Evolutionary conservation across 2,888 invertebrate species (phyloP).

Genomic region (Amitus sp.): DNA sequence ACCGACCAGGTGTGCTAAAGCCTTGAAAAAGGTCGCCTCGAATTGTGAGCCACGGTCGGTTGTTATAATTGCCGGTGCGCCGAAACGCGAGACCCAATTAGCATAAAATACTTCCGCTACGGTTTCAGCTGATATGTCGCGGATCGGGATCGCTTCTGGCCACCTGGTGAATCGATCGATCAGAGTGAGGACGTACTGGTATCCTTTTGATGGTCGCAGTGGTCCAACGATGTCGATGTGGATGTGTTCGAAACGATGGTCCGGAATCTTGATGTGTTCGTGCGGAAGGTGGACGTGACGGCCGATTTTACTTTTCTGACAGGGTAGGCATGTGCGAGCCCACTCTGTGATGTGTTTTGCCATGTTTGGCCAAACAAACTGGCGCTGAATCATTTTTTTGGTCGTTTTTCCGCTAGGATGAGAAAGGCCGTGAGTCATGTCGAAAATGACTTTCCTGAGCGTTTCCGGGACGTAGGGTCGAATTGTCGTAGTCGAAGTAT

Average conservation of each 20-base stretch:
- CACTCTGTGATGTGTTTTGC: background rate
- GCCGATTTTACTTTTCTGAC: slow-evolving; percentile 28
- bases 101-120: slow-evolving; percentile 30
- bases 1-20: slow-evolving; percentile 20
- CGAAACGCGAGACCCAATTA: slow-evolving; percentile 37
- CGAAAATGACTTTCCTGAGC: slow-evolving; percentile 13
- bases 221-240: slow-evolving; percentile 54
- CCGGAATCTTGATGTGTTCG: slow-evolving; percentile 41
- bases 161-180: slow-evolving; percentile 48
- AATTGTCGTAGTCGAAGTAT: slow-evolving; percentile 12
- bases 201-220: slow-evolving; percentile 3
- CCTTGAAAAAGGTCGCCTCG: slow-evolving; percentile 42
- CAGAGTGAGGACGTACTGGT: slow-evolving; percentile 54
- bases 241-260: slow-evolving; percentile 49
- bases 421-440: background rate
- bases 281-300: slow-evolving; percentile 28
- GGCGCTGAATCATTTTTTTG: slow-evolving; percentile 44
- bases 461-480: slow-evolving; percentile 32
- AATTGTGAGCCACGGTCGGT: slow-evolving; percentile 48
- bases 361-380: slow-evolving; percentile 57
- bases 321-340: slow-evolving; percentile 8
- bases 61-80: slow-evolving; percentile 30
- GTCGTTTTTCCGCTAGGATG: slow-evolving; percentile 25
- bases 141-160: slow-evolving; percentile 36
- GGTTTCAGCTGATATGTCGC: slow-evolving; percentile 33